Evolutionary conservation across 2,888 invertebrate species (phyloP).

Genomic region (Sesia apiformis): DNA sequence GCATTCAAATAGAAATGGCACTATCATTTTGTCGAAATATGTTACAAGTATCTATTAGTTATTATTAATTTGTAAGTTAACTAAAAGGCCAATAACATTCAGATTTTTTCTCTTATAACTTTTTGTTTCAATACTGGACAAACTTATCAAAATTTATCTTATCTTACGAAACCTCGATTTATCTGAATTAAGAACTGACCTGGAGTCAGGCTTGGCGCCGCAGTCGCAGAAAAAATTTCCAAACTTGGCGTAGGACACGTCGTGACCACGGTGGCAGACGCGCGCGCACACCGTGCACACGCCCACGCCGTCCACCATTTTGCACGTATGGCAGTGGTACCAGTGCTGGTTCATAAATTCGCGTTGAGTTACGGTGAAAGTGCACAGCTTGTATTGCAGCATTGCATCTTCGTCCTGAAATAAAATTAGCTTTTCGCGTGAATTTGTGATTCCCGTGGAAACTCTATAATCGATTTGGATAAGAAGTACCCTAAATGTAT

Average conservation of each 20-base stretch:
- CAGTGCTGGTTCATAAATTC: constrained; percentile 99
- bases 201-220: constrained; percentile 92
- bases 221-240: constrained; percentile 99
- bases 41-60: no score
- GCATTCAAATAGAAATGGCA: not conserved
- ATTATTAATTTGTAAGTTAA: no score
- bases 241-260: constrained; percentile 96
- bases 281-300: constrained; percentile 98
- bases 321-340: constrained; percentile 99
- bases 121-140: no score
- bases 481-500: no score
- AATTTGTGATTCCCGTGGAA: no score
- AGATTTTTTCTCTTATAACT: no score
- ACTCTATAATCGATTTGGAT: no score
- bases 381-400: constrained; percentile 93
- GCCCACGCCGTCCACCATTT: constrained; percentile 98
- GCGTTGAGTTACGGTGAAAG: constrained; percentile 96
- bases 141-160: no score
- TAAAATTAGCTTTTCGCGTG: not conserved
- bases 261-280: constrained; percentile 97
- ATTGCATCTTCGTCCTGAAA: constrained; percentile 86
- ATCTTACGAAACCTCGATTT: not conserved
- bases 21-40: no score
- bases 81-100: no score
- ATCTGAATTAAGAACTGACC: constrained; percentile 28